Evolutionary conservation across 2,113 vertebrate species (phyloP), one percentile per base, ranked within the genome.

Genomic region (Laticauda colubrina): DNA sequence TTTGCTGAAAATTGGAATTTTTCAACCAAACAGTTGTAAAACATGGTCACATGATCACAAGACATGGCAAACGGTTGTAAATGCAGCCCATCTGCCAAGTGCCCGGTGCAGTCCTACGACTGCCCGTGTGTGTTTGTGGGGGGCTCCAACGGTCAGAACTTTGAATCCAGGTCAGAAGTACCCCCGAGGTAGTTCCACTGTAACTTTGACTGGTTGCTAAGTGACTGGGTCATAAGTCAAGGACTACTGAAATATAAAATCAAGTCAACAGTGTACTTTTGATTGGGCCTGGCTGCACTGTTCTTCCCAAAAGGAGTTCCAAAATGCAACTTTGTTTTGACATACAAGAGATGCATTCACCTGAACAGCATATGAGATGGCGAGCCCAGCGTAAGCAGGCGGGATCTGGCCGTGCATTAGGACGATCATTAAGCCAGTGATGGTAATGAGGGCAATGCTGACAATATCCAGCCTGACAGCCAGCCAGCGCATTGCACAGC

Each of bases 341-440:
- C 21, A 0, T 0, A 15, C 43, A 53, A 18, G 14, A 12, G 54
- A 23, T 0, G 34, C 3, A 18, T 23, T 51, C 45, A 99, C 99
- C 98, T 99, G 99, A 55, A 99, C 98, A 15, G 98, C 99, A 0
- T 99, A 99, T 1, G 99, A 98, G 96, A 99, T 98, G 88, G 98
- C 99, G 1, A 99, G 98, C 1, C 99, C 99, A 0, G 99, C 98
- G 0, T 99, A 99, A n/a, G 99, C 98, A 0, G 99, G 98, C 24
- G 98, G 94, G 81, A 99, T 99, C 95, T 98, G 96, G 14, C 98
- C 98, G 0, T 99, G 99, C 99, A 99, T 98, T 89, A 99, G 95
- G 21, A 99, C 98, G 20, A 99, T 98, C 98, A 99, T 99, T 87
- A 99, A 96, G 57, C 98, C 98, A 0, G 99, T 99, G 94, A 98